Evolutionary conservation across 2,888 invertebrate genomes (phyloP).

Genomic region (Caradrina kadenii): DNA sequence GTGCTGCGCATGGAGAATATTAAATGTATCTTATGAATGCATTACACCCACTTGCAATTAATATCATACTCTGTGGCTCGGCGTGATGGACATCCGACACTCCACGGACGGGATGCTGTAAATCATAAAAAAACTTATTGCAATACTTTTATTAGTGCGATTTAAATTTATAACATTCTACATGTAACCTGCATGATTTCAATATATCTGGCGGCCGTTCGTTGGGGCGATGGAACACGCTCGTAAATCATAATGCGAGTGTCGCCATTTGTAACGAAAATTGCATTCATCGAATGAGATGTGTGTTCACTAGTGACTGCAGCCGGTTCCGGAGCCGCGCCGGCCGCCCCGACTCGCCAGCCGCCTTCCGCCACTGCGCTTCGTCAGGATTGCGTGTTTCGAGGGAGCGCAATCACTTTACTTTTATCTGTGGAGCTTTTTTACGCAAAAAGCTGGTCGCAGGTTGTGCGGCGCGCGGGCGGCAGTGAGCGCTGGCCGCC

Average conservation of each 20-base stretch:
- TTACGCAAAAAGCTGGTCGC: conserved; percentile 84
- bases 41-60: conserved; percentile 33
- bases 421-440: conserved; percentile 81
- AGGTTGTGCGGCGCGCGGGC: conserved; percentile 74
- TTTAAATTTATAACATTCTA: conserved; percentile 45
- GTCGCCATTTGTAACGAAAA: conserved; percentile 46
- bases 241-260: conserved; percentile 41
- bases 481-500: conserved; percentile 80
- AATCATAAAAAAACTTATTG: conserved; percentile 45
- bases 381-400: conserved; percentile 55
- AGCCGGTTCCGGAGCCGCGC: conserved; percentile 23
- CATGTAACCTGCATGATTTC: conserved; percentile 2
- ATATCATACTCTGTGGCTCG: conserved; percentile 12
- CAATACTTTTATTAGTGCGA: conserved; percentile 35
- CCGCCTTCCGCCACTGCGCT: conserved; percentile 24
- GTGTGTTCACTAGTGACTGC: conserved; percentile 28
- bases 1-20: conserved; percentile 1
- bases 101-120: conserved; percentile 37
- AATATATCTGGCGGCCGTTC: conserved; percentile 16
- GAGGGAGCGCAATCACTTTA: conserved; percentile 83
- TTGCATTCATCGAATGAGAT: conserved; percentile 32
- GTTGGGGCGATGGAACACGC: conserved; percentile 19
- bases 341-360: conserved; percentile 18
- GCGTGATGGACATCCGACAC: conserved; percentile 38
- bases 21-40: conserved; percentile 33